A percentile compares a stretch with the other conserved stretches of the same genome.
Conservation (phyloP, 2,888 invertebrate species). For the Trachelus troglodyta region DNA sequence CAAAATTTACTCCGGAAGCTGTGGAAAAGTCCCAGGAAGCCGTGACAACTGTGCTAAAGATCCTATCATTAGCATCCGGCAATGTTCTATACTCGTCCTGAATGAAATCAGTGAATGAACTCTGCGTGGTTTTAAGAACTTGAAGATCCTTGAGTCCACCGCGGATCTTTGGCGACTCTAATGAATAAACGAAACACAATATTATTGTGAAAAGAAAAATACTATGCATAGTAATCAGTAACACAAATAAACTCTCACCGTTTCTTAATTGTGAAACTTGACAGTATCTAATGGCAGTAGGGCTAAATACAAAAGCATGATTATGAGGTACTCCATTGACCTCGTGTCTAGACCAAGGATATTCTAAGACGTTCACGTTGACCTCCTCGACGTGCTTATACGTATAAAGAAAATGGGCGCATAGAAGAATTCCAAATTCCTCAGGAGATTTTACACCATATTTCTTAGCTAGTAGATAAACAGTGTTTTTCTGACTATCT, state of each 20-base stretch:
- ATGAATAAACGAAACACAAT: slow-evolving; percentile 22
- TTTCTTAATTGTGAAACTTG: slow-evolving; percentile 76
- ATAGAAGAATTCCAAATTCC: slow-evolving; percentile 79
- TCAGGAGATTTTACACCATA: slow-evolving; percentile 82
- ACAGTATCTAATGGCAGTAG: slow-evolving; percentile 76
- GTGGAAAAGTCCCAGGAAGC: slow-evolving; percentile 81
- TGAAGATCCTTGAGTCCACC: slow-evolving; percentile 78
- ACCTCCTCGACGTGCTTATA: slow-evolving; percentile 81
- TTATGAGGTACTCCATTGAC: slow-evolving; percentile 73
- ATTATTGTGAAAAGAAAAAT: slow-evolving; percentile 5
- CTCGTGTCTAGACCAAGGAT: slow-evolving; percentile 80
- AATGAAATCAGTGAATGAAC: slow-evolving; percentile 83
- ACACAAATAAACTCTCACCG: slow-evolving; percentile 68
- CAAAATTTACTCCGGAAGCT: slow-evolving; percentile 75
- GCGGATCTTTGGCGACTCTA: slow-evolving; percentile 72
- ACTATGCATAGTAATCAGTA: slow-evolving; percentile 1
- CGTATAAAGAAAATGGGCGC: slow-evolving; percentile 79
- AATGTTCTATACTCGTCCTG: slow-evolving; percentile 83
- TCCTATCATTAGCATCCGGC: slow-evolving; percentile 80
- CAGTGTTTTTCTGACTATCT: slow-evolving; percentile 86
- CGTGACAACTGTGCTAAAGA: slow-evolving; percentile 82
- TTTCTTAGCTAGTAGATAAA: slow-evolving; percentile 82
- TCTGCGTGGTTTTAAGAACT: slow-evolving; percentile 84
- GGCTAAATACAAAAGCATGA: slow-evolving; percentile 81
- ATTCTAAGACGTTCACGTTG: slow-evolving; percentile 77